Conservation (phyloP, 2,888 invertebrate genomes). For the Oligia latruncula region DNA sequence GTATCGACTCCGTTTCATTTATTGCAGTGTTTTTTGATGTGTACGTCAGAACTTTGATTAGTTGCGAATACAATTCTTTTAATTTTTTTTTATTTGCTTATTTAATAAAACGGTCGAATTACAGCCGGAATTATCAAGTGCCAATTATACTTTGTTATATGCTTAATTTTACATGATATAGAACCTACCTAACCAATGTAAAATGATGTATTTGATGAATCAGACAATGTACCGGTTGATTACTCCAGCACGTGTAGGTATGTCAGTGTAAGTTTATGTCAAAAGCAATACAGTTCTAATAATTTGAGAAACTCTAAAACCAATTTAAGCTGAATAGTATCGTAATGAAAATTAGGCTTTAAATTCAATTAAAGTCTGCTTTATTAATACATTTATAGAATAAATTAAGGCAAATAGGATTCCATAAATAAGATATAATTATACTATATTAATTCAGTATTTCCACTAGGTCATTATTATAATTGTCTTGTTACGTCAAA, state of each 20-base stretch:
- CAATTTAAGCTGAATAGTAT: constrained; percentile 14
- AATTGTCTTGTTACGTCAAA: not conserved
- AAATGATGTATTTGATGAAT: constrained; percentile 10
- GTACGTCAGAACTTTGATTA: constrained; percentile 41
- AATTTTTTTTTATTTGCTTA: not conserved
- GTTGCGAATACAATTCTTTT: constrained; percentile 3
- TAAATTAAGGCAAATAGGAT: not conserved
- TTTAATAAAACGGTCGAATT: constrained; percentile 22
- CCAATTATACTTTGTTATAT: constrained; percentile 4
- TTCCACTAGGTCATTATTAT: not conserved
- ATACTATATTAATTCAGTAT: not conserved
- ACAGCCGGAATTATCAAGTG: constrained; percentile 2
- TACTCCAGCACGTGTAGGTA: constrained; percentile 1
- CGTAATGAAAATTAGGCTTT: constrained; percentile 15
- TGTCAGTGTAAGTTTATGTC: not conserved
- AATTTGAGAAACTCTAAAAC: not conserved
- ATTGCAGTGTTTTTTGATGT: constrained; percentile 43
- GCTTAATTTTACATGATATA: not conserved
- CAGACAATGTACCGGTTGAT: not conserved
- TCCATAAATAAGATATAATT: not conserved
- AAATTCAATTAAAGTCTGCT: constrained; percentile 4
- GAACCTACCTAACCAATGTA: not conserved
- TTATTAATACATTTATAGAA: not conserved
- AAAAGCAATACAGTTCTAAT: not conserved
- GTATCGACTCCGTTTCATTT: constrained; percentile 30